These are phyloP conservation scores for Bothrops jararaca DNA, from an alignment of 2,113 vertebrate species.

Conservation along the genomic window DNA sequence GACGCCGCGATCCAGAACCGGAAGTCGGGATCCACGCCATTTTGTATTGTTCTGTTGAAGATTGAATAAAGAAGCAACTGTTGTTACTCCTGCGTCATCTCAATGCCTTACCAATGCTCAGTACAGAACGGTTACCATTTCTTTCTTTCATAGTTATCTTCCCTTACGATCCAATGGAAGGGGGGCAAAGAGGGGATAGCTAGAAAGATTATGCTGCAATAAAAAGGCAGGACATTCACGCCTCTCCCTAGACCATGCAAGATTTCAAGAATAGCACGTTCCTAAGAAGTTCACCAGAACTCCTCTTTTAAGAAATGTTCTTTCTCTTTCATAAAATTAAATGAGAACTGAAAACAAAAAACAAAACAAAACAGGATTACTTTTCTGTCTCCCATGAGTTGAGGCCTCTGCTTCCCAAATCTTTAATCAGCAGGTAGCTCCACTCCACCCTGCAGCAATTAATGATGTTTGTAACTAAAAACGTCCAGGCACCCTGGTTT, in stretches of 20 bases:
- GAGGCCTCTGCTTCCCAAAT: neutral
- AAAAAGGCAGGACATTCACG: neutral
- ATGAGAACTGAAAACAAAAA: neutral
- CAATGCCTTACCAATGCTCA: no score
- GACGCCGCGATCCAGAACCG: no score
- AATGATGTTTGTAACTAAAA: neutral
- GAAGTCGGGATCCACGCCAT: no score
- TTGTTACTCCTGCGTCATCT: no score
- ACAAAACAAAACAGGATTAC: neutral
- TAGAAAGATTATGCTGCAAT: neutral
- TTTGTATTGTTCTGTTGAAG: no score
- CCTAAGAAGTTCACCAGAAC: neutral
- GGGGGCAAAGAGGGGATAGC: neutral
- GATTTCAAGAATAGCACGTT: neutral
- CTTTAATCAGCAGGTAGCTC: neutral
- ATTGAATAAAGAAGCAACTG: no score
- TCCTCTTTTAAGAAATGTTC: neutral
- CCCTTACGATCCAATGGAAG: neutral
- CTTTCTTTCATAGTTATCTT: neutral
- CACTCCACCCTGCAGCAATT: neutral
- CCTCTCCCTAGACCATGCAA: neutral
- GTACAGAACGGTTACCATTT: neutral
- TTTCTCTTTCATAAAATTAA: neutral
- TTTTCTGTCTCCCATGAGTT: neutral
- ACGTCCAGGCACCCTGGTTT: neutral